Conservation (phyloP, 2,113 vertebrate genomes). For the Takifugu bimaculatus region DNA sequence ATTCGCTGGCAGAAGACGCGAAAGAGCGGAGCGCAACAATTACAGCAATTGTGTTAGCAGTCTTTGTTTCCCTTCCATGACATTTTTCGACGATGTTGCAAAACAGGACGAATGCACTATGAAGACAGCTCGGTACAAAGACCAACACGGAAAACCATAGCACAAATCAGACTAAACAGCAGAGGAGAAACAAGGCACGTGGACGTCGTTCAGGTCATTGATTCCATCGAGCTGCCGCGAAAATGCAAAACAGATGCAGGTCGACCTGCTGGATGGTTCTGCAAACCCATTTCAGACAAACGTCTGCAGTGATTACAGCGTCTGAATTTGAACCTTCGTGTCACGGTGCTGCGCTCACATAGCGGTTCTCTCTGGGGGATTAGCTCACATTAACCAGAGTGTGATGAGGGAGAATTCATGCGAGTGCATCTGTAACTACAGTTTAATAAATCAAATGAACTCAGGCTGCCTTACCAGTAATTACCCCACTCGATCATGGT, state of each 20-base stretch:
- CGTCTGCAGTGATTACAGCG: not conserved
- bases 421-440: constrained; percentile 46
- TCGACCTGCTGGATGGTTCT: constrained; percentile 3
- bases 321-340: constrained; percentile 30
- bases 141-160: not conserved
- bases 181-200: not conserved
- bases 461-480: constrained; percentile 86
- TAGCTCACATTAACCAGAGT: constrained; percentile 45
- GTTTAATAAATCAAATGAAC: constrained; percentile 37
- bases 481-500: constrained; percentile 99
- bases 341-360: constrained; percentile 26
- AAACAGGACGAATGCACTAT: not conserved
- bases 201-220: constrained; percentile 4
- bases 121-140: not conserved
- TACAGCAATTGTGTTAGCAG: not conserved
- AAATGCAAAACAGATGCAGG: constrained; percentile 6
- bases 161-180: not conserved
- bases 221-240: constrained; percentile 12
- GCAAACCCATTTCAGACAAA: not conserved
- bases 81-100: not conserved
- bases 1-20: not conserved
- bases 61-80: no score
- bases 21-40: not conserved
- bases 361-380: constrained; percentile 38
- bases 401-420: constrained; percentile 35